Evolutionary conservation across 2,888 invertebrate species (phyloP).

Genomic region (Octonoba sinensis): DNA sequence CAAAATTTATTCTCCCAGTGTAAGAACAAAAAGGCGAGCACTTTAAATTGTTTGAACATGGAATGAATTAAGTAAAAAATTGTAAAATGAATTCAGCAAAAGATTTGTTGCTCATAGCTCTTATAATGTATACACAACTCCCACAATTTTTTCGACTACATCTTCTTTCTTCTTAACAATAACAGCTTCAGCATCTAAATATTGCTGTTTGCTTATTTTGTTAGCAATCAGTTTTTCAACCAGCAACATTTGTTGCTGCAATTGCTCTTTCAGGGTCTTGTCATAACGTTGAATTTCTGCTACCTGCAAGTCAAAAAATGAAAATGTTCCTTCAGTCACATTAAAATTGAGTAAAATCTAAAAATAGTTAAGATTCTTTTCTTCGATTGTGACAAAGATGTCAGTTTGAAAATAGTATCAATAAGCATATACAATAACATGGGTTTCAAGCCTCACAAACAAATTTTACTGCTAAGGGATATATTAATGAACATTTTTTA

Average conservation of each 20-base stretch:
- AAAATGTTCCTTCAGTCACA: too few species aligned
- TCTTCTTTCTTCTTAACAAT: conserved; percentile 76
- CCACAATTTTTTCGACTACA: conserved; percentile 67
- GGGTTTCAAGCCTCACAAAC: too few species aligned
- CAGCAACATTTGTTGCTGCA: conserved; percentile 73
- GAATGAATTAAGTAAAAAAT: conserved; percentile 59
- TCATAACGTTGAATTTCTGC: conserved; percentile 77
- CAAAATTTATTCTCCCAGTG: too few species aligned
- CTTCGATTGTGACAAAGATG: too few species aligned
- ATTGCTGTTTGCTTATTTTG: conserved; percentile 76
- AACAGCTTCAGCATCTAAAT: conserved; percentile 75
- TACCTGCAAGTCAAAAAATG: conserved; percentile 69
- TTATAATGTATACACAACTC: conserved; percentile 41
- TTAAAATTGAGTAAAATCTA: neutral
- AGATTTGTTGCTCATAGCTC: neutral
- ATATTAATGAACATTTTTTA: too few species aligned
- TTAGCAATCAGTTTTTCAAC: conserved; percentile 78
- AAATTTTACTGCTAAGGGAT: too few species aligned
- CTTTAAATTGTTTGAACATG: conserved; percentile 10
- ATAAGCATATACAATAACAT: too few species aligned
- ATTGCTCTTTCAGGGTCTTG: conserved; percentile 70
- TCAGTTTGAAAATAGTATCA: too few species aligned
- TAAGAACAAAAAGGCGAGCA: too few species aligned
- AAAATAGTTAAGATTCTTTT: too few species aligned
- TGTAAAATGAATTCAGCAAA: conserved; percentile 27